A percentile compares a stretch with the other conserved stretches of the same genome.
Conservation (phyloP, 1,140 invertebrate genomes). For the Bursaphelenchus mucronatus region DNA sequence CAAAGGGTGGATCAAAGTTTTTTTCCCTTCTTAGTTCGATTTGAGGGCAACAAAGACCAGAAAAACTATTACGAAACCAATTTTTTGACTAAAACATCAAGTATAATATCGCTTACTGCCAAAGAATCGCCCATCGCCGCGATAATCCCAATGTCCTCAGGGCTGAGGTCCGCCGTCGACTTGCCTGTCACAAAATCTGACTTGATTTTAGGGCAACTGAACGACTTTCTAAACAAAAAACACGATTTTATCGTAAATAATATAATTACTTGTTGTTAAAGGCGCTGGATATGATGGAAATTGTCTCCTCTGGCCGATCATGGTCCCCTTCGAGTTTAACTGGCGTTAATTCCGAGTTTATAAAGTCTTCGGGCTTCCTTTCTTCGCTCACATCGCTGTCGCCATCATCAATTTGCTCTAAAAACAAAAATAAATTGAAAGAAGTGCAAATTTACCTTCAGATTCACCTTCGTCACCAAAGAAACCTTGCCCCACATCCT, state of each 20-base stretch:
- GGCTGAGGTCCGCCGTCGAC: slow-evolving; percentile 38
- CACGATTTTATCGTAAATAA: slow-evolving; percentile 18
- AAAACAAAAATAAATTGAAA: background rate
- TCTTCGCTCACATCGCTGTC: slow-evolving; percentile 48
- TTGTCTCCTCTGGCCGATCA: slow-evolving; percentile 33
- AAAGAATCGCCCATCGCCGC: slow-evolving; percentile 48
- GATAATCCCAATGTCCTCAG: slow-evolving; percentile 50
- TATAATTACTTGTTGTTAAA: slow-evolving; percentile 40
- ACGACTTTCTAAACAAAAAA: slow-evolving; percentile 30
- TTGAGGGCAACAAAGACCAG: background rate
- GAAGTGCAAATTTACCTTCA: background rate
- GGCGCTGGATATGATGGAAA: slow-evolving; percentile 43
- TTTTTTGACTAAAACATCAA: slow-evolving; percentile 7
- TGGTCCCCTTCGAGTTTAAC: slow-evolving; percentile 42
- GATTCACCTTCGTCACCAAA: slow-evolving; percentile 8
- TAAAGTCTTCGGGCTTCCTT: slow-evolving; percentile 40
- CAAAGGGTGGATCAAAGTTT: too few species aligned
- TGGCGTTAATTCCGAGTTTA: slow-evolving; percentile 37
- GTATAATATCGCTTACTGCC: slow-evolving; percentile 22
- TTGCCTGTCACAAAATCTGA: slow-evolving; percentile 41
- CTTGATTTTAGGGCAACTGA: slow-evolving; percentile 38
- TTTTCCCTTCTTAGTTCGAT: too few species aligned
- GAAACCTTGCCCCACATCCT: slow-evolving; percentile 13
- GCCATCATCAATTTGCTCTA: slow-evolving; percentile 11
- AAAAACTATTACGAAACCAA: background rate